Evolutionary conservation across 2,797 vertebrate genomes (phyloP), one percentile per base, ranked within the genome.

Genomic region (Picus viridis): DNA sequence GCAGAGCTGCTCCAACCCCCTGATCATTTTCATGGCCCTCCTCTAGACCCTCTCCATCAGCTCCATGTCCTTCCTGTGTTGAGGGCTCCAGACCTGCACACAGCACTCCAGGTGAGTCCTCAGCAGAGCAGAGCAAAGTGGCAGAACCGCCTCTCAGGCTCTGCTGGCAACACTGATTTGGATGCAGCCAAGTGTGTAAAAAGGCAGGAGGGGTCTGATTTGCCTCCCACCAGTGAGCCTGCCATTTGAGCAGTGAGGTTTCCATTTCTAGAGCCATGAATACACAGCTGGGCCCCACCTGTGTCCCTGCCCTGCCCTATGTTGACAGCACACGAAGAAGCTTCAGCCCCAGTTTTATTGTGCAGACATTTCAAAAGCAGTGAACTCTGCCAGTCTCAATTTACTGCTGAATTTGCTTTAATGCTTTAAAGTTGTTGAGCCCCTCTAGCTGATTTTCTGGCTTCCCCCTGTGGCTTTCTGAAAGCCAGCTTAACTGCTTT

Each of bases 401-500:
- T 59, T 36, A 56, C 7, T 70, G 43, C 20, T 76, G 79, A 76
- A 87, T 89, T 79, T 73, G 57, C 32, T 89, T 85, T 67, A 91
- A 59, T 70, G 19, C 70, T 85, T 68, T 10, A 6, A 85, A 91
- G 30, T 85, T 77, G 34, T 67, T 89, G 65, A 89, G 54, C 51
- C 0, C 1, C 61, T 92, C 47, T 79, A 93, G 34, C 80, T 93
- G 76, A 83, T 88, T 94, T 92, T 56, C 59, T 73, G 74, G 77
- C 32, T 89, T 89, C 87, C 45, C 32, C 91, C 62, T 67, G 41
- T 2, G 5, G 70, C 79, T 80, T 83, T 85, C 24, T 92, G 61
- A 71, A 87, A 89, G 90, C 70, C 86, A 82, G 89, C 70, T 89
- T 93, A 94, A 91, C 45, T 77, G 93, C 88, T 27, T 93, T 92